These are phyloP conservation scores for Oryctolagus cuniculus DNA, from an alignment of 2,113 vertebrate species.

Conservation along the genomic window DNA sequence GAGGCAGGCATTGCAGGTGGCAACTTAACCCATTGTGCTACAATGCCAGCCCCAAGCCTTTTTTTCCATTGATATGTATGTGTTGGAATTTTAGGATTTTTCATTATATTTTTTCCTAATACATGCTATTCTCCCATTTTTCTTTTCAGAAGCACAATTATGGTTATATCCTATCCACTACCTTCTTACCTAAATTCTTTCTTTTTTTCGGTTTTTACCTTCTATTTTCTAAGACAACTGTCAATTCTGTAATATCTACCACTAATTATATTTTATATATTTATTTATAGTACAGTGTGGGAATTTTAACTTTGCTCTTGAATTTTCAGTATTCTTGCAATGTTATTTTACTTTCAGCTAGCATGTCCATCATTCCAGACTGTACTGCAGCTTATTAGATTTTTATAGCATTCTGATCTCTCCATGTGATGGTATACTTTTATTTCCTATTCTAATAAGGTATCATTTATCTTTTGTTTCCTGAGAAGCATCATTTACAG, in stretches of 20 bases:
- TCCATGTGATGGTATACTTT: neutral
- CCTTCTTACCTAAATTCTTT: neutral
- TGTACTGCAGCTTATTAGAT: neutral
- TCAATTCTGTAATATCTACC: constrained; percentile 6
- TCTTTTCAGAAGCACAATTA: neutral
- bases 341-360: neutral
- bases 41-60: too few species aligned
- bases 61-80: neutral
- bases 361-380: neutral
- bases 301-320: constrained; percentile 19
- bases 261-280: constrained; percentile 14
- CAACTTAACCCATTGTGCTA: too few species aligned
- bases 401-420: constrained; percentile 26
- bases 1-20: too few species aligned
- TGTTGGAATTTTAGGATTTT: neutral
- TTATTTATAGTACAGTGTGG: neutral
- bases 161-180: neutral
- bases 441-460: constrained; percentile 49
- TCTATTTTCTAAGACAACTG: neutral
- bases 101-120: neutral
- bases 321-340: neutral
- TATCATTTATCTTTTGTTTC: constrained; percentile 28
- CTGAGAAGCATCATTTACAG: neutral
- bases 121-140: neutral
- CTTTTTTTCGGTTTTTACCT: neutral